These are phyloP conservation scores for Hypotaenidia philippensis DNA, from an alignment of 2,797 vertebrate species.

Conservation along the genomic window DNA sequence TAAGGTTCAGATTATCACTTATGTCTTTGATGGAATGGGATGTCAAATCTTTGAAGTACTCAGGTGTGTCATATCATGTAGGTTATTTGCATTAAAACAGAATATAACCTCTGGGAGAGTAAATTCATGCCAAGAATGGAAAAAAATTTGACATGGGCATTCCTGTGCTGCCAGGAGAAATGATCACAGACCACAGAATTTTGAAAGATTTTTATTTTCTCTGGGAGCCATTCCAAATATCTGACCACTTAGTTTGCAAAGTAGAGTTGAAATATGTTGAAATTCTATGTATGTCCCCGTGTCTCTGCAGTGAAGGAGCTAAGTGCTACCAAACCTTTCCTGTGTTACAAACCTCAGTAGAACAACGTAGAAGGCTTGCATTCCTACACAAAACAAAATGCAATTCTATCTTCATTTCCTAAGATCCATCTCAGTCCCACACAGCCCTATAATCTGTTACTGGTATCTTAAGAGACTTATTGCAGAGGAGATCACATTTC, in stretches of 20 bases:
- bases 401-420: background rate
- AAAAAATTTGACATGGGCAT: background rate
- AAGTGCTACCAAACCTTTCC: background rate
- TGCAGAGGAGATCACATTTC: background rate
- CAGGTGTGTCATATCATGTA: background rate
- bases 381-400: background rate
- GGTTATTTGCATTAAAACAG: background rate
- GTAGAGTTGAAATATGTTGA: background rate
- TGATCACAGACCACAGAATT: slow-evolving; percentile 3
- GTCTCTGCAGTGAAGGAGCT: background rate
- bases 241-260: background rate
- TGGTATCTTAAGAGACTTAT: background rate
- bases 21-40: background rate
- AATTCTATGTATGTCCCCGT: background rate
- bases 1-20: background rate
- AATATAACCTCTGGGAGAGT: background rate
- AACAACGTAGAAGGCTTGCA: background rate
- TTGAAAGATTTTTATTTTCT: slow-evolving; percentile 10
- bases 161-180: background rate
- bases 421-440: background rate
- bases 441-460: background rate
- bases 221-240: background rate
- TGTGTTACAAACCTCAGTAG: background rate
- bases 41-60: background rate
- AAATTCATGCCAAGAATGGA: background rate